Percentiles rank a stretch among this genome's conserved stretches.
These are phyloP conservation scores for Pelodiscus sinensis DNA, from an alignment of 2,113 vertebrate genomes.

Conservation along the genomic window DNA sequence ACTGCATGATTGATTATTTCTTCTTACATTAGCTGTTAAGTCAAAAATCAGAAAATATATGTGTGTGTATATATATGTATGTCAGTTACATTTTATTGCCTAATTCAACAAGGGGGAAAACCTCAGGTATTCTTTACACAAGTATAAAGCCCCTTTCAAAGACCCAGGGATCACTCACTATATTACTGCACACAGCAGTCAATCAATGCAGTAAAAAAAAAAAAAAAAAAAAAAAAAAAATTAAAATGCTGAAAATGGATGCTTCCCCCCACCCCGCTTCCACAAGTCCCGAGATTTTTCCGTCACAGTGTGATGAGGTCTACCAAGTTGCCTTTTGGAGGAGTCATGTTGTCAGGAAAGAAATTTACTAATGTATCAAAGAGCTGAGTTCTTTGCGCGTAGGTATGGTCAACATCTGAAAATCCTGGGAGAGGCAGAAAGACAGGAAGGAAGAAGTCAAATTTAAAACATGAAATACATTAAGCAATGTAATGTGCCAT, in stretches of 20 bases:
- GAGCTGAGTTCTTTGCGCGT: conserved; percentile 96
- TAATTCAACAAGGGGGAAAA: conserved; percentile 73
- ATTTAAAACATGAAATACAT: not conserved
- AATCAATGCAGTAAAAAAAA: conserved; percentile 70
- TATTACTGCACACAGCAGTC: conserved; percentile 69
- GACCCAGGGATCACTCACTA: conserved; percentile 51
- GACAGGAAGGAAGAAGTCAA: not conserved
- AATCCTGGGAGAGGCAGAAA: conserved; percentile 83
- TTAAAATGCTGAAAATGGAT: conserved; percentile 70
- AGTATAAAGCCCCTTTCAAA: conserved; percentile 75
- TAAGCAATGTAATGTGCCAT: not conserved
- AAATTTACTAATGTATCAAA: conserved; percentile 98
- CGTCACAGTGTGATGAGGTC: conserved; percentile 96
- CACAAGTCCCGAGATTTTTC: conserved; percentile 45
- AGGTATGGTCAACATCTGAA: conserved; percentile 97
- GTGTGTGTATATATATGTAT: conserved; percentile 76
- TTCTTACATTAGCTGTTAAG: conserved; percentile 65
- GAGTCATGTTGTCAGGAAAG: conserved; percentile 99
- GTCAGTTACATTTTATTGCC: conserved; percentile 81
- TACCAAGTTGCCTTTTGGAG: conserved; percentile 97
- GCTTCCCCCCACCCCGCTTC: conserved; percentile 54
- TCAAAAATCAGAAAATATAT: conserved; percentile 78
- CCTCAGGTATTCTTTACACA: conserved; percentile 70
- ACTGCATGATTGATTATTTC: conserved; percentile 45
- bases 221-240: conserved; percentile 73